Conservation (phyloP, 2,797 vertebrate species). For the Rhabdomys pumilio region DNA sequence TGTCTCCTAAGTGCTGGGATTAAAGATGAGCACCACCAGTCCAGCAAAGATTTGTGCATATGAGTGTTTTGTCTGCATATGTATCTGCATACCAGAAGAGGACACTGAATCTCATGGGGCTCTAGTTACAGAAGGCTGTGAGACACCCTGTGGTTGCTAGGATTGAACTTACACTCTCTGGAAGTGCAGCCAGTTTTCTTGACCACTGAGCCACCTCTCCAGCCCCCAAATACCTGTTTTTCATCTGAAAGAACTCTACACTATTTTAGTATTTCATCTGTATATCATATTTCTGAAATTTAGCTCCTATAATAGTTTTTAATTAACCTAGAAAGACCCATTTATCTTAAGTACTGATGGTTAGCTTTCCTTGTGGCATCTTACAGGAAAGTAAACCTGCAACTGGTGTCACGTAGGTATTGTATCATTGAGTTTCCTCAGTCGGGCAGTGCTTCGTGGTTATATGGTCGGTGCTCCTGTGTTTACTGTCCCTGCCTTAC, state of each 20-base stretch:
- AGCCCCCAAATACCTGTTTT: background rate
- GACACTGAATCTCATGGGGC: background rate
- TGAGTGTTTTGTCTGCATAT: background rate
- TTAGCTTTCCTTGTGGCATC: background rate
- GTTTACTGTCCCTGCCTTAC: slow-evolving; percentile 34
- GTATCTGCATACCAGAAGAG: background rate
- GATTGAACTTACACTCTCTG: background rate
- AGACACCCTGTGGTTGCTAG: background rate
- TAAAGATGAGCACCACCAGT: background rate
- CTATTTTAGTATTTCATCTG: slow-evolving; percentile 11
- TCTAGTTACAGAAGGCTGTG: background rate
- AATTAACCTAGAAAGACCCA: background rate
- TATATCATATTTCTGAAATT: background rate
- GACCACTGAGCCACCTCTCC: too few species aligned
- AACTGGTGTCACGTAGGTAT: rapidly evolving
- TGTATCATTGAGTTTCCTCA: background rate
- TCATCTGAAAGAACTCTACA: background rate
- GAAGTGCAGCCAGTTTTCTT: background rate
- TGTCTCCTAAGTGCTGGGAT: background rate
- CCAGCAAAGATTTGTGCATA: background rate
- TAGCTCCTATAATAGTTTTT: slow-evolving; percentile 12
- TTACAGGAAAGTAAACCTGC: background rate
- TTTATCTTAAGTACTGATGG: background rate
- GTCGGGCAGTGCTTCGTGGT: background rate
- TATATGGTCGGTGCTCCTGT: background rate